Percentiles rank a stretch among this genome's conserved stretches.
phyloP scores from a whole-genome alignment of 2,797 vertebrate species.

The Falco concolor region DNA sequence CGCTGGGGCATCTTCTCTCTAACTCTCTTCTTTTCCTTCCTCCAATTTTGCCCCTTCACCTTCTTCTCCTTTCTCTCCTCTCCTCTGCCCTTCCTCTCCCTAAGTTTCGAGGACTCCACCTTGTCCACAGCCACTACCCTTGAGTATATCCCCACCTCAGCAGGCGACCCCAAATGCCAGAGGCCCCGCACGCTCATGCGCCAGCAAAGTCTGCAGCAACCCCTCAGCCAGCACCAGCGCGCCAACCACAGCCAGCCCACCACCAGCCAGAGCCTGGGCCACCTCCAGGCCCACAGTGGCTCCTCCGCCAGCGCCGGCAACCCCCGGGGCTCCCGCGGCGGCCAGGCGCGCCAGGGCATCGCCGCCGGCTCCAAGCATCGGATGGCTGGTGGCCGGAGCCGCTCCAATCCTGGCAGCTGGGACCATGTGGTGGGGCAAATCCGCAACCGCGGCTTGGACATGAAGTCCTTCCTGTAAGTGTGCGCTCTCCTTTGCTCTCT shows the following conservation, averaged over 20 bases:
- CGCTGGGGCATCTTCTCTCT: constrained; percentile 73
- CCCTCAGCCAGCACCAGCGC: constrained; percentile 92
- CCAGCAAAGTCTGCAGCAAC: constrained; percentile 98
- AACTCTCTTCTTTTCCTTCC: constrained; percentile 78
- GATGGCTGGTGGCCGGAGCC: constrained; percentile 79
- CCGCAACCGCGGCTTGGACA: constrained; percentile 94
- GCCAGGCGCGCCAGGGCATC: constrained; percentile 76
- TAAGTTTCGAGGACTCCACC: constrained; percentile 89
- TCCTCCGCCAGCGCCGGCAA: constrained; percentile 65
- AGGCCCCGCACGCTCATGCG: constrained; percentile 92
- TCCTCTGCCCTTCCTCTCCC: constrained; percentile 79
- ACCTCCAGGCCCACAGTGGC: constrained; percentile 85
- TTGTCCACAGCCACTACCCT: constrained; percentile 94
- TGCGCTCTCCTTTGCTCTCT: not conserved
- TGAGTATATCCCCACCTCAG: constrained; percentile 96
- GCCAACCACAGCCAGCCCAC: constrained; percentile 92
- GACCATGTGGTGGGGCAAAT: constrained; percentile 99
- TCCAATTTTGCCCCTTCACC: constrained; percentile 80
- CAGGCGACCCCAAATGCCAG: constrained; percentile 81
- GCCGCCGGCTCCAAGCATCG: constrained; percentile 84
- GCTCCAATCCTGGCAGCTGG: constrained; percentile 92
- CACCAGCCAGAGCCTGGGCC: constrained; percentile 97
- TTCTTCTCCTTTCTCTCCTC: constrained; percentile 83
- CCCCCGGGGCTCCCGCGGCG: constrained; percentile 74
- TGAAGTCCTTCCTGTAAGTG: constrained; percentile 99